Evolutionary conservation across 1,140 invertebrate genomes (phyloP).

Genomic region (Ceratitis capitata): DNA sequence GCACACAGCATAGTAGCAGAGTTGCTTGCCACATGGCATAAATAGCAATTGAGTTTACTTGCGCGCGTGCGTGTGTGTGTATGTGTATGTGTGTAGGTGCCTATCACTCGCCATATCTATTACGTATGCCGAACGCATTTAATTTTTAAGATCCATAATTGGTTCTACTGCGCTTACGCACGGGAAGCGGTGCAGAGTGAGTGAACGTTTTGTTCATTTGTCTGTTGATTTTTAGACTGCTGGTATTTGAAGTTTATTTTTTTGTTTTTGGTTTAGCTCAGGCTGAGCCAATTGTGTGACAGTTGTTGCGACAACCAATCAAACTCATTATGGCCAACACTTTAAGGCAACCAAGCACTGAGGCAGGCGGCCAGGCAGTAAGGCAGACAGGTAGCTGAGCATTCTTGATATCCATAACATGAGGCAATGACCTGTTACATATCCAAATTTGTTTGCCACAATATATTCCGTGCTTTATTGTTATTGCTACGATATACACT

Average conservation of each 20-base stretch:
- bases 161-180: constrained; percentile 64
- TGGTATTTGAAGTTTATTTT: not conserved
- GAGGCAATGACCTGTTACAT: constrained; percentile 12
- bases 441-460: constrained; percentile 14
- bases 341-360: constrained; percentile 53
- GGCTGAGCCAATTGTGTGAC: not conserved
- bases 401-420: not conserved
- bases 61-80: not conserved
- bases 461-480: not conserved
- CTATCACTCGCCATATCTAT: constrained; percentile 40
- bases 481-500: constrained; percentile 4
- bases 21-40: constrained; percentile 6
- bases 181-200: constrained; percentile 41
- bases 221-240: not conserved
- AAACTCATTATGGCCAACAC: constrained; percentile 58
- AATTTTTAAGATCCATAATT: constrained; percentile 65
- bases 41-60: not conserved
- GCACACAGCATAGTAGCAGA: not conserved
- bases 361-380: not conserved
- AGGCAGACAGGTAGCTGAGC: not conserved
- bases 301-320: not conserved
- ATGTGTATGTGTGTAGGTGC: not conserved
- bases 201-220: not conserved
- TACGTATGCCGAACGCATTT: constrained; percentile 61
- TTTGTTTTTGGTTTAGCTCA: not conserved